Evolutionary conservation across 2,113 vertebrate species (phyloP), one percentile per base, ranked within the genome.

Genomic region (Ailurus styani): DNA sequence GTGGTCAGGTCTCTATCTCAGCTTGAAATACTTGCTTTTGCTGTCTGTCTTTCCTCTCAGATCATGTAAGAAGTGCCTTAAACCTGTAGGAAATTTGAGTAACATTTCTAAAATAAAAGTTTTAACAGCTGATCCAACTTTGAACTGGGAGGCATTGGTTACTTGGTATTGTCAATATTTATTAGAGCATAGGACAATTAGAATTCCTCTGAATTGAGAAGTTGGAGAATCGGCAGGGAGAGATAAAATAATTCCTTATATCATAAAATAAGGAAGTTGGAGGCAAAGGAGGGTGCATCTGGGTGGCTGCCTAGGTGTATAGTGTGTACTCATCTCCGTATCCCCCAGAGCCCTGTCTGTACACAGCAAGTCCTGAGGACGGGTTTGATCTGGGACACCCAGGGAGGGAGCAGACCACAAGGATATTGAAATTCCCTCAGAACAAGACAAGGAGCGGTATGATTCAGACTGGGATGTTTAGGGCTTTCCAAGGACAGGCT

Each of bases 151-250:
- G 94, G 40, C 77, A 29, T 54, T 0, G 1, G 72, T 96, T 97
- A 77, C 91, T 87, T 93, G 87, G 77, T 95, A 60, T 50, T 87
- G 82, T 72, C 92, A 21, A 8, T 94, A 91, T 96, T 98, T 96
- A 92, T 98, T 98, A 98, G 96, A 88, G 85, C 79, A 89, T 66
- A 97, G 97, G 90, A 78, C 91, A 87, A 20, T 94, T 97, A 47
- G 87, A 95, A 93, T 89, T 96, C 66, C 95, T 92, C 0, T 97
- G 97, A 93, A 72, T 73, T 97, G 96, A 98, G 79, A 89, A 93
- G 94, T 97, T 96, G 84, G 94, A 97, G 84, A 94, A 91, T 55
- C 27, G 1, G 34, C 78, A 90, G 83, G 78, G 86, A 98, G 89
- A 97, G 82, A 88, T 54, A 73, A 92, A 81, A 81, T 95, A 62